Evolutionary conservation across 1,140 invertebrate species (phyloP).

Genomic region (Trichomalopsis sarcophagae): DNA sequence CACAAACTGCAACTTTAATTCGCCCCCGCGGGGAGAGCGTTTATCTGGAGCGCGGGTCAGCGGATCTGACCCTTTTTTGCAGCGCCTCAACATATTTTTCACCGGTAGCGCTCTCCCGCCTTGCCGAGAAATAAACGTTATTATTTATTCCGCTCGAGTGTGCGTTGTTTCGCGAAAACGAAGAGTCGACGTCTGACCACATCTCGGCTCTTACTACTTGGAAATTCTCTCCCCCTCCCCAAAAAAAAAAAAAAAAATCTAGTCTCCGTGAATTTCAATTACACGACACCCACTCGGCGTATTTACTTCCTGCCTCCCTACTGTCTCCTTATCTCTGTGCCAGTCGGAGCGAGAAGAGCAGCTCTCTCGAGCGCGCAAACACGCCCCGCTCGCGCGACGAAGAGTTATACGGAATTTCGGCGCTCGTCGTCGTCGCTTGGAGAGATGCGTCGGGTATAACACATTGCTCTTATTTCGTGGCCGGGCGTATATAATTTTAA

Average conservation of each 20-base stretch:
- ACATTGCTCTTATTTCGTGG: not conserved
- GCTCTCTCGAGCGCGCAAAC: slow-evolving; percentile 24
- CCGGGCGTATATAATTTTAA: slow-evolving; percentile 8
- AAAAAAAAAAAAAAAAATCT: not conserved
- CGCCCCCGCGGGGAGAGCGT: not conserved
- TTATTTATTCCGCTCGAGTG: not conserved
- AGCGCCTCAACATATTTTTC: not conserved
- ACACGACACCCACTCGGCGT: not conserved
- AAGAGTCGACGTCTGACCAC: too few relatives aligned
- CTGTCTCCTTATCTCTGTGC: not conserved
- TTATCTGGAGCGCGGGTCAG: not conserved
- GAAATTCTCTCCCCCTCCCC: not conserved
- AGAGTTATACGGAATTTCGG: not conserved
- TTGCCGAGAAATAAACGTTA: not conserved
- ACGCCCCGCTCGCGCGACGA: not conserved
- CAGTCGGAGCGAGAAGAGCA: not conserved
- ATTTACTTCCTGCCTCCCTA: not conserved
- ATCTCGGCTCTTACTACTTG: too few relatives aligned
- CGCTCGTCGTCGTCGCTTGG: not conserved
- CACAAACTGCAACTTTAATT: not conserved
- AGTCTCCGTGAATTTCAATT: not conserved
- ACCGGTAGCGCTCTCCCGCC: not conserved
- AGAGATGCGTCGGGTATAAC: not conserved
- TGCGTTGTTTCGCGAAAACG: too few relatives aligned
- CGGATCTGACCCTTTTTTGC: not conserved